phyloP scores from a whole-genome alignment of 1,140 invertebrate species.

The Eupristina koningsbergeri region DNA sequence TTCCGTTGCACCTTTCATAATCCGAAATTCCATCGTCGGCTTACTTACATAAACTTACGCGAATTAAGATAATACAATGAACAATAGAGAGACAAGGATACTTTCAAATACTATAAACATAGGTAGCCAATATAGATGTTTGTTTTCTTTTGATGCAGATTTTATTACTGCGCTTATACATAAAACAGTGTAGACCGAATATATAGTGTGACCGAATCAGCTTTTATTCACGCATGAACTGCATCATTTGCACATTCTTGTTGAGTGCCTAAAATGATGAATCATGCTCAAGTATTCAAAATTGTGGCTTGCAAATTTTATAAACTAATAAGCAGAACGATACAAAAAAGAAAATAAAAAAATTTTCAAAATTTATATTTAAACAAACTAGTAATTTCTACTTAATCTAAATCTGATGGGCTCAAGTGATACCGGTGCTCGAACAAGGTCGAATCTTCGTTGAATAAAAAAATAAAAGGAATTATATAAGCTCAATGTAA shows the following conservation, averaged over 20 bases:
- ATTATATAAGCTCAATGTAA: slow-evolving; percentile 6
- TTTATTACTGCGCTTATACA: slow-evolving; percentile 10
- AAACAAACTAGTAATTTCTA: background rate
- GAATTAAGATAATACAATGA: background rate
- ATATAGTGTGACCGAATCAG: background rate
- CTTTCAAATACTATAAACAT: background rate
- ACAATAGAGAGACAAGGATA: background rate
- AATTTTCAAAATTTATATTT: too few species aligned
- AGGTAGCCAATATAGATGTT: slow-evolving; percentile 1
- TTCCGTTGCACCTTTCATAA: background rate
- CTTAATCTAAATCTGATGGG: background rate
- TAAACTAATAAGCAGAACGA: background rate
- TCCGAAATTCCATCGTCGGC: background rate
- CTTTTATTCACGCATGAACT: slow-evolving; percentile 11
- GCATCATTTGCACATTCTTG: slow-evolving; percentile 16
- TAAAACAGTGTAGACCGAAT: background rate
- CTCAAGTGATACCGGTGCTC: background rate
- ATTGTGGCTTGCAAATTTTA: slow-evolving; percentile 6
- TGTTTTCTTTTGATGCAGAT: slow-evolving; percentile 24
- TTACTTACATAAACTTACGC: background rate
- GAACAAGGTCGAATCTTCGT: background rate
- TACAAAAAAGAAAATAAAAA: background rate
- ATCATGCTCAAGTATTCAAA: background rate
- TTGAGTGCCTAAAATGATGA: background rate
- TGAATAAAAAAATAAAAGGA: background rate